Base-by-base conservation (phyloP, 2,888 invertebrate species). In the Dichetophora obliterata region DNA sequence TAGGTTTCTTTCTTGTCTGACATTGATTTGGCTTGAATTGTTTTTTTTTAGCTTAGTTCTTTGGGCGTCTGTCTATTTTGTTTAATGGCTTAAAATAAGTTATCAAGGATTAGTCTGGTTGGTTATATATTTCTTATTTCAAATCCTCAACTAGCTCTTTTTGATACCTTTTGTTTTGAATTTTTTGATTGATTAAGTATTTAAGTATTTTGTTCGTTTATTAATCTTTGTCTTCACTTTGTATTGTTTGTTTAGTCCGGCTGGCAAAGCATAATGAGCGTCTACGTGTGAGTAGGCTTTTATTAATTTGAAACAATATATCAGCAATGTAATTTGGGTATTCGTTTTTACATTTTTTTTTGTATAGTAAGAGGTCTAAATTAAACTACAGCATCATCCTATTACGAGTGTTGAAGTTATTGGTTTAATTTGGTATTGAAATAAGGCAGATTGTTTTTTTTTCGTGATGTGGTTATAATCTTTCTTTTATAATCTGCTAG, bases 41-140 rank as follows among this genome's bases (percentile, higher is more conserved):
- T 59, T 27, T 27, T 59, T 27, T 14, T 59, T 24, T 43, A 2
- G 24, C 31, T 24, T 34, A 37, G 1, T 71, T 57, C 34, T 52
- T 16, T 69, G 50, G 52, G 52, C 57, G 24, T 16, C 61, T 72
- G 72, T 72, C 68, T 50, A 68, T 71, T 63, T 65, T 75, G 63
- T 73, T 75, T 19, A 68, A 72, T 75, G 57, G 69, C 76, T 52
- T 75, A 77, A 80, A 80, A 75, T 80, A 75, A 79, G 79, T 80
- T 78, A 79, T 80, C 78, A 79, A 79, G 78, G 80, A 79, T 79
- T 79, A 80, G 70, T 57, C 57, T 70, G 48, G 9, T 22, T 57
- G 19, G 16, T 24, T 31, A 16, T 4, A 24, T 27, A 16, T 66
- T n/a, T 5, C n/a, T 9, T 19, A n/a, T 65, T 68, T 24, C 50